Conservation (phyloP, 2,888 invertebrate species). For the Podotricha telesiphe region DNA sequence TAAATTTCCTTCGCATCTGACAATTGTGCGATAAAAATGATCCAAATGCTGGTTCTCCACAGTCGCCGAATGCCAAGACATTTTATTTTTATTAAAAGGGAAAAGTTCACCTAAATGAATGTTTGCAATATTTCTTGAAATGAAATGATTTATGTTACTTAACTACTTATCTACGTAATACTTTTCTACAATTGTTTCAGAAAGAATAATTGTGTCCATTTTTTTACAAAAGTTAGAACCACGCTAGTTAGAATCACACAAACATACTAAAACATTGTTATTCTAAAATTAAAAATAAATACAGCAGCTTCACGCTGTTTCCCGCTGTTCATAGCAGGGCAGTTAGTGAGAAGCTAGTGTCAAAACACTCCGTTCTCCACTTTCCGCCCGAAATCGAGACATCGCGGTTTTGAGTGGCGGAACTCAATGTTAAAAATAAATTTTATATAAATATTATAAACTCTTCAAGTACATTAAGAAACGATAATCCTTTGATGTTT, state of each 20-base stretch:
- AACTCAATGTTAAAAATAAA: too few relatives aligned
- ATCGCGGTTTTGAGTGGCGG: too few relatives aligned
- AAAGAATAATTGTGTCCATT: neutral
- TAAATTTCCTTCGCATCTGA: conserved; percentile 29
- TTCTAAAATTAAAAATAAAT: conserved; percentile 9
- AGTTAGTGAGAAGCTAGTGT: too few relatives aligned
- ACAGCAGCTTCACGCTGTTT: too few relatives aligned
- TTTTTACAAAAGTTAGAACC: neutral
- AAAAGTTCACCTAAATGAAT: conserved; percentile 26
- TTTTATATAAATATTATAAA: conserved; percentile 20
- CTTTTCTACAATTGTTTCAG: conserved; percentile 1
- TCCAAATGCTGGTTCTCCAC: conserved; percentile 30
- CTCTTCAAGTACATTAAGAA: conserved; percentile 24
- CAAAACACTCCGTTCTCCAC: too few relatives aligned
- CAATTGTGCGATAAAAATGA: conserved; percentile 23
- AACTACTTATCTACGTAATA: conserved; percentile 11
- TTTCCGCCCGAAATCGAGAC: too few relatives aligned
- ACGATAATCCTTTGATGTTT: conserved; percentile 36
- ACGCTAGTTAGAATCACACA: too few relatives aligned
- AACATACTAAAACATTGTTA: neutral
- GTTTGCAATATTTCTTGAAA: conserved; percentile 6
- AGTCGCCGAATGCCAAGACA: conserved; percentile 26
- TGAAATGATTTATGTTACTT: conserved; percentile 14
- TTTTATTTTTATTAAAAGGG: conserved; percentile 24
- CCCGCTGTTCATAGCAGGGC: too few relatives aligned